phyloP scores from a whole-genome alignment of 1,140 invertebrate species.

The Pinna nobilis region DNA sequence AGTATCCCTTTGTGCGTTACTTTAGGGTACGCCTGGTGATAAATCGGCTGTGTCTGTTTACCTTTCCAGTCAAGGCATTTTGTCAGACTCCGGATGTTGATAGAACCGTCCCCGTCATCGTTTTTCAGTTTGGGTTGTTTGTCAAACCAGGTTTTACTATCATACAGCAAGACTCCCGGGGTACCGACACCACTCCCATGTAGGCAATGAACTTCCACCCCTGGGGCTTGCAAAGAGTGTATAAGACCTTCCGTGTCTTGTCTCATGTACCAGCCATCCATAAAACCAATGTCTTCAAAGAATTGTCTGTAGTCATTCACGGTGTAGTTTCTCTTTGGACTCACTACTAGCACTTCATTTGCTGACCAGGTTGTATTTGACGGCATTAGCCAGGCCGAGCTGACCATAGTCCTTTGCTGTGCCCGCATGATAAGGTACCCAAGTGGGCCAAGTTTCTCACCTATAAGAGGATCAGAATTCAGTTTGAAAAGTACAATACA shows the following conservation, averaged over 20 bases:
- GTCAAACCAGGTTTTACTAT: constrained; percentile 77
- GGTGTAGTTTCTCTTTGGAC: constrained; percentile 88
- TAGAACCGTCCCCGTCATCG: constrained; percentile 97
- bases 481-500: background rate
- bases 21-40: constrained; percentile 79
- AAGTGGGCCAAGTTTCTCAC: constrained; percentile 94
- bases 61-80: constrained; percentile 85
- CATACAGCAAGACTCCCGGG: constrained; percentile 76
- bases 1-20: constrained; percentile 84
- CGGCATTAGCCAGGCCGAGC: constrained; percentile 94
- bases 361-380: constrained; percentile 89
- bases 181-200: constrained; percentile 88
- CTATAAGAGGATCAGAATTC: constrained; percentile 75
- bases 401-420: constrained; percentile 95
- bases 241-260: constrained; percentile 50
- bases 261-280: constrained; percentile 49
- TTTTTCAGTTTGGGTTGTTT: constrained; percentile 84
- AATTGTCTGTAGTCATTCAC: constrained; percentile 88
- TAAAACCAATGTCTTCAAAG: constrained; percentile 86
- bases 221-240: constrained; percentile 41
- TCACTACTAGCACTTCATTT: constrained; percentile 87
- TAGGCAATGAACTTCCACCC: constrained; percentile 74
- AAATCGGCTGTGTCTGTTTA: constrained; percentile 81
- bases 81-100: constrained; percentile 89
- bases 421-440: constrained; percentile 84